Conservation (phyloP, 2,113 vertebrate genomes). For the Bubo scandiacus region DNA sequence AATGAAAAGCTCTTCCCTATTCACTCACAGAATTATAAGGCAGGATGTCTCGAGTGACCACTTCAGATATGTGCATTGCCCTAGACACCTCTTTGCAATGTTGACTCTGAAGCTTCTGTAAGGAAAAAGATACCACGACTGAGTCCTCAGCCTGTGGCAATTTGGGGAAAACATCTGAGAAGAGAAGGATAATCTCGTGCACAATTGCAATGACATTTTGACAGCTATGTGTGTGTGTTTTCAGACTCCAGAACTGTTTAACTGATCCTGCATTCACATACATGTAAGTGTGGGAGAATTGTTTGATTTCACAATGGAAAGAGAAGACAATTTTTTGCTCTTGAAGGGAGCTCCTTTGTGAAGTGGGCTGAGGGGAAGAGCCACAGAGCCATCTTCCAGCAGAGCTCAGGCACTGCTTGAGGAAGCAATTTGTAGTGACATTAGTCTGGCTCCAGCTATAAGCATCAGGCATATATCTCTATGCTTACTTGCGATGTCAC, state of each 20-base stretch:
- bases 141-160: background rate
- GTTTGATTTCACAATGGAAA: background rate
- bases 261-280: background rate
- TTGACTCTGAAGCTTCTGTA: background rate
- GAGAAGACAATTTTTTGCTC: background rate
- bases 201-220: background rate
- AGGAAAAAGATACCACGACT: background rate
- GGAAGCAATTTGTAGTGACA: background rate
- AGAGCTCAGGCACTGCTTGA: background rate
- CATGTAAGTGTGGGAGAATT: background rate
- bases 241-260: background rate
- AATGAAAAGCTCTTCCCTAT: background rate
- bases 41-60: background rate
- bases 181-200: background rate
- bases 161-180: background rate
- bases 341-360: background rate
- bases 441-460: background rate
- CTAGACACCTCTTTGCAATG: fast-evolving
- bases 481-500: background rate
- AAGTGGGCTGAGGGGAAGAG: background rate
- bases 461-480: background rate
- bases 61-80: background rate
- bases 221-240: background rate
- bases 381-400: background rate
- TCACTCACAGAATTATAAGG: background rate